These are phyloP conservation scores for Psittacara wagleri DNA, from an alignment of 2,113 vertebrate species.

Conservation along the genomic window DNA sequence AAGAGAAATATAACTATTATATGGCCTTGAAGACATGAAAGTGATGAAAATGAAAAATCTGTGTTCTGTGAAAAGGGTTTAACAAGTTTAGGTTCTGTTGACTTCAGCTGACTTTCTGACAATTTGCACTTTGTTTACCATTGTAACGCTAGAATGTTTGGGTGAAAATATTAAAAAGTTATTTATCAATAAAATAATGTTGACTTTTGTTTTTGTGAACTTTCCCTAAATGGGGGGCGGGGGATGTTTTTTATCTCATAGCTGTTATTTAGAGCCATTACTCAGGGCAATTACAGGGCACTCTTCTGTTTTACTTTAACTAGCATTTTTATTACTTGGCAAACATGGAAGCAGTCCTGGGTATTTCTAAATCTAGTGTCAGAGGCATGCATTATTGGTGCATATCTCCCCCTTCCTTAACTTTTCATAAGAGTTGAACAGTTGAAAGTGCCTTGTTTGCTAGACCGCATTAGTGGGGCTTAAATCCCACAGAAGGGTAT, in stretches of 20 bases:
- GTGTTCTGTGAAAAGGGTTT: constrained; percentile 70
- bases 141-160: constrained; percentile 67
- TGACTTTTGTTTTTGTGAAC: not conserved
- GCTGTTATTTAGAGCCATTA: not conserved
- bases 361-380: not conserved
- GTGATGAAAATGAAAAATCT: constrained; percentile 47
- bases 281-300: not conserved
- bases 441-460: not conserved
- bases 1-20: constrained; percentile 59
- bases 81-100: constrained; percentile 71
- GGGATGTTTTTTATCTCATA: not conserved
- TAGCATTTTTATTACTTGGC: not conserved
- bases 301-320: not conserved
- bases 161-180: constrained; percentile 48
- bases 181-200: constrained; percentile 72
- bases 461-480: not conserved
- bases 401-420: not conserved
- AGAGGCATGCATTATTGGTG: not conserved
- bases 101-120: constrained; percentile 71
- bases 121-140: constrained; percentile 75
- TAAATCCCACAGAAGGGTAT: not conserved
- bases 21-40: constrained; percentile 59
- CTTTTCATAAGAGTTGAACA: not conserved
- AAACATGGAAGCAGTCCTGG: not conserved
- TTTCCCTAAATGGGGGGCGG: not conserved